Evolutionary conservation across 2,113 vertebrate species (phyloP).

Genomic region (Periophthalmus modestus): DNA sequence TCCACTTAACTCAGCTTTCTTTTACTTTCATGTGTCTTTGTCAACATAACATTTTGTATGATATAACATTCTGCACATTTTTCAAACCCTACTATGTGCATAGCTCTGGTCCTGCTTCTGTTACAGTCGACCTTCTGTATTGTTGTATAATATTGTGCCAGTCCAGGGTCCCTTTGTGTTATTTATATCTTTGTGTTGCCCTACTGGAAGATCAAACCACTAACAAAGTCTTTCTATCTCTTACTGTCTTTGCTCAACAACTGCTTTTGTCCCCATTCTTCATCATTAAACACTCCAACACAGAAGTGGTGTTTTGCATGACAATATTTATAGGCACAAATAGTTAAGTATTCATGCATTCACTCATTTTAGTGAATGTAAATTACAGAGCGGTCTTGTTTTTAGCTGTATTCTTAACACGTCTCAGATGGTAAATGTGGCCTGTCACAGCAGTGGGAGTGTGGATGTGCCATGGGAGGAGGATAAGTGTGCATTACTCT

Average conservation of each 20-base stretch:
- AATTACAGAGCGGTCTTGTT: constrained; percentile 5
- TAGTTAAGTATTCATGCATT: too few relatives aligned
- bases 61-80: too few relatives aligned
- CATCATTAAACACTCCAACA: neutral
- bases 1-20: too few relatives aligned
- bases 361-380: neutral
- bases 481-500: neutral
- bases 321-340: neutral
- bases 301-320: neutral
- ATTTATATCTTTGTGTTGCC: neutral
- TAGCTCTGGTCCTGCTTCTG: neutral
- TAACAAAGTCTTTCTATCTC: neutral
- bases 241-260: neutral
- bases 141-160: neutral
- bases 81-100: neutral
- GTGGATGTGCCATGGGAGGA: neutral
- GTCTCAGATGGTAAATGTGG: neutral
- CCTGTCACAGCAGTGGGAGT: neutral
- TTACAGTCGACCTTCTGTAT: neutral
- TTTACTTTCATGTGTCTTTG: too few relatives aligned
- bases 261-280: neutral
- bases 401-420: neutral
- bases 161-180: neutral
- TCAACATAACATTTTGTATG: too few relatives aligned
- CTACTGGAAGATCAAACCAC: constrained; percentile 1